Percentiles rank a stretch among this genome's conserved stretches.
Conservation (phyloP, 2,888 invertebrate species). For the Platycnemis pennipes region DNA sequence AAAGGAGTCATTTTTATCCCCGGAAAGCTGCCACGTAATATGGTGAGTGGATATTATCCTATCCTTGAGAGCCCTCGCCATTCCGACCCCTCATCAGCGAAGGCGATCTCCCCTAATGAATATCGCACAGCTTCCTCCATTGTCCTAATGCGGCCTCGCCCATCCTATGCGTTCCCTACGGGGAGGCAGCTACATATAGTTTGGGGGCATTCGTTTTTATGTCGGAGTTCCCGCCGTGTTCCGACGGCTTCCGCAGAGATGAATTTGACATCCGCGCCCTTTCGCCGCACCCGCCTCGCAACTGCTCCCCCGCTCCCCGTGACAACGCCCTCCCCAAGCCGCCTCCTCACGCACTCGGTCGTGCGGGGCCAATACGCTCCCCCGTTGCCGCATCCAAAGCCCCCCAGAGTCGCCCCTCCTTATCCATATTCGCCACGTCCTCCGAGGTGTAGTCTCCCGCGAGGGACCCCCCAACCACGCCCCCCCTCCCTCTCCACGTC, state of each 20-base stretch:
- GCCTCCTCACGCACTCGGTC: neutral
- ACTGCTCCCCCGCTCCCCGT: neutral
- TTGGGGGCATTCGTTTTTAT: neutral
- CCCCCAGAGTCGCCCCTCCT: neutral
- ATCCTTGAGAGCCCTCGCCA: no score
- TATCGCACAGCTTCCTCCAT: no score
- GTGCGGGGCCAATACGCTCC: neutral
- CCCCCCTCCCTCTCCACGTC: neutral
- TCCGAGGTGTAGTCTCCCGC: neutral
- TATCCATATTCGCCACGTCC: neutral
- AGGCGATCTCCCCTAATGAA: no score
- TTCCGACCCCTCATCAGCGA: no score
- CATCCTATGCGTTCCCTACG: no score
- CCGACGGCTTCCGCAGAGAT: neutral
- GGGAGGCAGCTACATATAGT: neutral
- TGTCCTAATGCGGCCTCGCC: no score
- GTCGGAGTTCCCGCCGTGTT: neutral
- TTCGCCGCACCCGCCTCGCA: neutral
- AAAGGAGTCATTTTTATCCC: no score
- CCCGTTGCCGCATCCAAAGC: neutral
- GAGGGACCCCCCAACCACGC: no score
- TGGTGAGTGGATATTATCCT: no score
- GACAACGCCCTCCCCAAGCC: neutral
- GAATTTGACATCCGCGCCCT: neutral
- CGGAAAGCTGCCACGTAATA: no score